Conservation (phyloP, 2,113 vertebrate species). For the Amblyornis subalaris region DNA sequence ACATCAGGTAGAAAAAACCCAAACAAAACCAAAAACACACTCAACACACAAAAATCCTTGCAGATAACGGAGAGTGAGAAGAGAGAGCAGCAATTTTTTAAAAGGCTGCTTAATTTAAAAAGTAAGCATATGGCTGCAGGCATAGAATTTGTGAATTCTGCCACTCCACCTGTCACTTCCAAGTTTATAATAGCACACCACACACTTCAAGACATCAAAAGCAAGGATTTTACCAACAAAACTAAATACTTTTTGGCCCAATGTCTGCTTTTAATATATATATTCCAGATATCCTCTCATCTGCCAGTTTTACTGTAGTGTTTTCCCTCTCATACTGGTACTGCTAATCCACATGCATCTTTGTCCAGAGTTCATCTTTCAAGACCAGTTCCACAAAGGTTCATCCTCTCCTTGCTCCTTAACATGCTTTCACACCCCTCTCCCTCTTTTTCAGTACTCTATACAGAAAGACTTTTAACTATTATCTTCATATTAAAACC, state of each 20-base stretch:
- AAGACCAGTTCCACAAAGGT: not conserved
- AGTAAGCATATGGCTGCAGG: constrained; percentile 1
- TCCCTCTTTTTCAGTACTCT: not conserved
- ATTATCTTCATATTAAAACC: not conserved
- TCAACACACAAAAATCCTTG: not conserved
- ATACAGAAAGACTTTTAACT: not conserved
- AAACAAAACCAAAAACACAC: not conserved
- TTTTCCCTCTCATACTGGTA: not conserved
- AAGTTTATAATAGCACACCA: not conserved
- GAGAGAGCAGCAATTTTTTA: not conserved
- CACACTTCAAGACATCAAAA: not conserved
- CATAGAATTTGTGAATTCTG: not conserved
- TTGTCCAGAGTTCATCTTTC: not conserved
- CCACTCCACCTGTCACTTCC: not conserved
- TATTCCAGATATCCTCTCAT: not conserved
- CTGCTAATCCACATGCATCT: not conserved
- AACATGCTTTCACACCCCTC: not conserved
- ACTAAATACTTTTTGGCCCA: not conserved
- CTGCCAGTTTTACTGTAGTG: not conserved
- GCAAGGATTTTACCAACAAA: not conserved
- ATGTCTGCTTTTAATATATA: not conserved
- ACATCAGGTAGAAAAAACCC: not conserved
- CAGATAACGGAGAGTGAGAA: not conserved
- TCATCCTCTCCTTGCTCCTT: not conserved
- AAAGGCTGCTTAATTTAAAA: constrained; percentile 7